Conservation (phyloP, 2,888 invertebrate species). For the Rhaphigaster nebulosa region DNA sequence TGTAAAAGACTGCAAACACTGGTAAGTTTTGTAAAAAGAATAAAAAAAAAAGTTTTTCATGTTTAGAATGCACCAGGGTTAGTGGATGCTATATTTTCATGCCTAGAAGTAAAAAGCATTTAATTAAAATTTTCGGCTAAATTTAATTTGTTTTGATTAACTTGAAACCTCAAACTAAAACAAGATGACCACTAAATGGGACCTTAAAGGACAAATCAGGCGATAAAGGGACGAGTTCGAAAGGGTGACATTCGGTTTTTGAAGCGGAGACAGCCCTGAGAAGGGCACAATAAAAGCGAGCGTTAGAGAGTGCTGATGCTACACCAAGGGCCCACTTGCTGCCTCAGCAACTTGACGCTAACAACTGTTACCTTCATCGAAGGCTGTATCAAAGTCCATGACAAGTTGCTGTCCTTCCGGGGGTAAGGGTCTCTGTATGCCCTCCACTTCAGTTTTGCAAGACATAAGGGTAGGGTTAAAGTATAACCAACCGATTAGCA, state of each 20-base stretch:
- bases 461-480: background rate
- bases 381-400: constrained; percentile 31
- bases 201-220: background rate
- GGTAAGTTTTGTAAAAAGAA: no score
- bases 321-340: constrained; percentile 10
- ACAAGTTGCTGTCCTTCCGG: background rate
- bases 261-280: background rate
- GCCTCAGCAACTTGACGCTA: constrained; percentile 7
- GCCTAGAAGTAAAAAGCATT: no score
- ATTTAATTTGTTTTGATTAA: background rate
- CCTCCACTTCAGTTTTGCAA: background rate
- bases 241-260: background rate
- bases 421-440: background rate
- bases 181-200: background rate
- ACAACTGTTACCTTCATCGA: constrained; percentile 33
- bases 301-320: constrained; percentile 20
- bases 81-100: no score
- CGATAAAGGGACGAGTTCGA: background rate
- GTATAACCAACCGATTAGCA: background rate
- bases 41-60: no score
- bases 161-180: background rate
- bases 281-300: background rate
- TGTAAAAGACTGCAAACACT: no score
- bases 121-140: no score
- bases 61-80: no score